phyloP scores from a whole-genome alignment of 37 sponge, comb jelly and placozoan genomes.

The Cladorhizidae sp. region DNA sequence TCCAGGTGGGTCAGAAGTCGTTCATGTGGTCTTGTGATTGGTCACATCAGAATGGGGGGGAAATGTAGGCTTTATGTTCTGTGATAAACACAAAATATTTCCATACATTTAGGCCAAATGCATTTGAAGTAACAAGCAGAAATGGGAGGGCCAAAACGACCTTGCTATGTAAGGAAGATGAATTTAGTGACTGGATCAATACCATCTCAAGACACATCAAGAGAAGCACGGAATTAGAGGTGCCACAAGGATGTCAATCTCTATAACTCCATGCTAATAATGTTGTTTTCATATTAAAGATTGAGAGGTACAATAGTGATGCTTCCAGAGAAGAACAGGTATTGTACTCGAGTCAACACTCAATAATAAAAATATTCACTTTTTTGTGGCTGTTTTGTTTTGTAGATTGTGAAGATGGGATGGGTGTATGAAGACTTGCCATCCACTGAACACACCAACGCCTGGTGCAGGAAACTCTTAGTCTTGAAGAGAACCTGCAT shows the following conservation, averaged over 20 bases:
- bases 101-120: slow-evolving; percentile 15
- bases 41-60: too few relatives aligned
- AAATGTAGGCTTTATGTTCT: too few relatives aligned
- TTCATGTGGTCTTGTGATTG: too few relatives aligned
- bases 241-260: neutral
- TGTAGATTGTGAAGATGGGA: slow-evolving; percentile 28
- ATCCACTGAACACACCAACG: slow-evolving; percentile 29
- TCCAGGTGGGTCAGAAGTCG: too few relatives aligned
- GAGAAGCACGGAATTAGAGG: neutral
- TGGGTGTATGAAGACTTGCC: slow-evolving; percentile 47
- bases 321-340: slow-evolving; percentile 4
- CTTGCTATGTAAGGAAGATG: slow-evolving; percentile 10
- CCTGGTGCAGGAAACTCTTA: slow-evolving; percentile 53
- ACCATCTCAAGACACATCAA: neutral
- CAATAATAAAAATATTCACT: neutral
- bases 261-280: neutral
- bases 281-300: neutral
- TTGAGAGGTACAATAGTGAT: slow-evolving; percentile 5
- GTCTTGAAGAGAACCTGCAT: slow-evolving; percentile 21
- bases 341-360: neutral
- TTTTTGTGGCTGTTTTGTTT: too few relatives aligned
- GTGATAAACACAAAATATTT: too few relatives aligned
- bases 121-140: slow-evolving; percentile 30
- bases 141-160: slow-evolving; percentile 32
- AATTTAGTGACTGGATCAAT: neutral